Evolutionary conservation across 2,888 invertebrate genomes (phyloP).

Genomic region (Pseudococcus jackbeardsleyi): DNA sequence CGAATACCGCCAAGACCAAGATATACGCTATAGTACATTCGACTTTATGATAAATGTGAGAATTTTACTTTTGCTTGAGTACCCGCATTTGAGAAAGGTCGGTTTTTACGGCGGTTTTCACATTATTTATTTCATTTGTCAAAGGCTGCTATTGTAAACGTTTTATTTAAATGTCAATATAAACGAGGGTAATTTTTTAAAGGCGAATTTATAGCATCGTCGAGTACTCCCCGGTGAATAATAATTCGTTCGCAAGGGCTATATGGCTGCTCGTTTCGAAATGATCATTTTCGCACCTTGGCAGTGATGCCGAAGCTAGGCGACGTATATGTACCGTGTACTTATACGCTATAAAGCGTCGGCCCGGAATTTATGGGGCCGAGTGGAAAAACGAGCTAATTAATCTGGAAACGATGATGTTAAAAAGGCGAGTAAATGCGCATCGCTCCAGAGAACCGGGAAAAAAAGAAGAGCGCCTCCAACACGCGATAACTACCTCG

Average conservation of each 20-base stretch:
- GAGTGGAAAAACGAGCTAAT: slow-evolving; percentile 44
- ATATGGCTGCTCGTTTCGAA: neutral
- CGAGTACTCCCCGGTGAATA: slow-evolving; percentile 40
- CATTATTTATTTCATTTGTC: slow-evolving; percentile 55
- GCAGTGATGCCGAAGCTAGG: neutral
- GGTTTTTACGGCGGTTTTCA: slow-evolving; percentile 44
- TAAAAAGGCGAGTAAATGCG: slow-evolving; percentile 35
- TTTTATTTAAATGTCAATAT: slow-evolving; percentile 55
- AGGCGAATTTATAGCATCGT: slow-evolving; percentile 30
- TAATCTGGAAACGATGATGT: slow-evolving; percentile 1
- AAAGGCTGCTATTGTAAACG: slow-evolving; percentile 46
- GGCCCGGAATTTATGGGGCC: neutral
- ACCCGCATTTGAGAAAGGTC: slow-evolving; percentile 30
- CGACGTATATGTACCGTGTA: neutral
- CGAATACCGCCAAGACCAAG: neutral
- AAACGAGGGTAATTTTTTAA: slow-evolving; percentile 53
- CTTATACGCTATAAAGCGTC: neutral
- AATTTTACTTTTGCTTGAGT: slow-evolving; percentile 50
- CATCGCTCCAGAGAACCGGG: neutral
- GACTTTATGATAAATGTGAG: slow-evolving; percentile 50
- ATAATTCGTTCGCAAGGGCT: slow-evolving; percentile 24
- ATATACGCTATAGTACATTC: neutral
- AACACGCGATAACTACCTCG: slow-evolving; percentile 20
- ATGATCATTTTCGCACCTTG: slow-evolving; percentile 35
- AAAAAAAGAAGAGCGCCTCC: neutral